These are phyloP conservation scores for Quadroppia sp. DNA, from an alignment of 2,888 invertebrate species.

Conservation along the genomic window DNA sequence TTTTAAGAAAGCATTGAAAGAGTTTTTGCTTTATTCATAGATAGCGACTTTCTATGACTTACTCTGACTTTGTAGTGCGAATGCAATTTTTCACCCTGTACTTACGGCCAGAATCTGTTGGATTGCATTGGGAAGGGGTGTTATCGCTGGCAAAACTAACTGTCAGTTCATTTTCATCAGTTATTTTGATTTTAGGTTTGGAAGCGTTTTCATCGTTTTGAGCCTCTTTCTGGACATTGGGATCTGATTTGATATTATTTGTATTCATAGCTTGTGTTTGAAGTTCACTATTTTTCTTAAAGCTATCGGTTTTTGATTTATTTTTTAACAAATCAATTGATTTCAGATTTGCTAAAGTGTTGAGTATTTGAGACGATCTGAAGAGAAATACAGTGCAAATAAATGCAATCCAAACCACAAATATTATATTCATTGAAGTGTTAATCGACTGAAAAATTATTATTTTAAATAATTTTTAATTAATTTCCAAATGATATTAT, in stretches of 20 bases:
- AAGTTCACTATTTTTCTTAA: too few relatives aligned
- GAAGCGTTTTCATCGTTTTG: constrained; percentile 47
- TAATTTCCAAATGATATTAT: too few relatives aligned
- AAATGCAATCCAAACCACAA: not conserved
- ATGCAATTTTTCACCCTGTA: not conserved
- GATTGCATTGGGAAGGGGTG: constrained; percentile 42
- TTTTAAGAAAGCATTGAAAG: too few relatives aligned
- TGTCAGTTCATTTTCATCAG: constrained; percentile 55
- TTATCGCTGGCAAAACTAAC: constrained; percentile 52
- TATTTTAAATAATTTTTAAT: too few relatives aligned
- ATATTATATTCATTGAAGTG: not conserved
- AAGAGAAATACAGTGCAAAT: not conserved
- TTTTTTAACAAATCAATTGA: not conserved
- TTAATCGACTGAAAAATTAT: not conserved
- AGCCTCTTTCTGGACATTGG: too few relatives aligned
- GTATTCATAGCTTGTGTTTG: too few relatives aligned
- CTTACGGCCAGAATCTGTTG: constrained; percentile 25
- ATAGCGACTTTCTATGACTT: not conserved
- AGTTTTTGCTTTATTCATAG: too few relatives aligned
- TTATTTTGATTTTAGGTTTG: constrained; percentile 55
- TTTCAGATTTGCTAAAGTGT: not conserved
- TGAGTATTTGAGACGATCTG: not conserved
- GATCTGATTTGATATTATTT: not conserved
- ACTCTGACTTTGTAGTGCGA: too few relatives aligned
- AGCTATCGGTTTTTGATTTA: too few relatives aligned